Conservation (phyloP, 2,113 vertebrate genomes). For the Saguinus imperator region DNA sequence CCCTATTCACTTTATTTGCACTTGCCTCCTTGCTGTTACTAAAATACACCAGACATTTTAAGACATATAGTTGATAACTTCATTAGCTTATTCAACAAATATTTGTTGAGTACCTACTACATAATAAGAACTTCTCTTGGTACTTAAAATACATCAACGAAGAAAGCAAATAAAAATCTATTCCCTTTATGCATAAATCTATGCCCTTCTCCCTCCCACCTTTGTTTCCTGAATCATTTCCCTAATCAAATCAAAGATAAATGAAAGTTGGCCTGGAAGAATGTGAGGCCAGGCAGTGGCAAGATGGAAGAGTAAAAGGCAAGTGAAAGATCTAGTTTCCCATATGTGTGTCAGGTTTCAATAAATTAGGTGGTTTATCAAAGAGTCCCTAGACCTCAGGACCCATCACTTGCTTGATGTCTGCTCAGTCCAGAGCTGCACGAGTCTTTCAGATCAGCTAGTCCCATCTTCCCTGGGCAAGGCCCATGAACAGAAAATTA, state of each 20-base stretch:
- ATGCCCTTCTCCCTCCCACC: background rate
- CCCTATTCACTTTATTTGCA: background rate
- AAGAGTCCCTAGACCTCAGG: background rate
- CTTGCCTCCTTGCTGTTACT: background rate
- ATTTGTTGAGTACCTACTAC: background rate
- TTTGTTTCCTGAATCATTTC: background rate
- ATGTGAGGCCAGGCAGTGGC: background rate
- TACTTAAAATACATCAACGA: background rate
- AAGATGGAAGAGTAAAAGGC: background rate
- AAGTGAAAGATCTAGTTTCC: background rate
- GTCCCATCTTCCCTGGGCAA: slow-evolving; percentile 53
- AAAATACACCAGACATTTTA: background rate
- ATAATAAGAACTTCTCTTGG: background rate
- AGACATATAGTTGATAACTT: background rate
- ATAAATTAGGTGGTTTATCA: slow-evolving; percentile 52
- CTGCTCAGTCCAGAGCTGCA: background rate
- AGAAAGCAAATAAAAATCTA: background rate
- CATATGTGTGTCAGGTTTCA: slow-evolving; percentile 1
- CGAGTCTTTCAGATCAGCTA: slow-evolving; percentile 12
- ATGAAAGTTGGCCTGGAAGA: background rate
- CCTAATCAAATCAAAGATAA: background rate
- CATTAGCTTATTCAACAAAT: background rate
- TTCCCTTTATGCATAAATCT: background rate
- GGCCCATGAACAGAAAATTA: slow-evolving; percentile 67
- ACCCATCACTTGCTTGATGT: background rate